Evolutionary conservation across 2,113 vertebrate genomes (phyloP), one percentile per base, ranked within the genome.

Genomic region (Brachyistius frenatus): DNA sequence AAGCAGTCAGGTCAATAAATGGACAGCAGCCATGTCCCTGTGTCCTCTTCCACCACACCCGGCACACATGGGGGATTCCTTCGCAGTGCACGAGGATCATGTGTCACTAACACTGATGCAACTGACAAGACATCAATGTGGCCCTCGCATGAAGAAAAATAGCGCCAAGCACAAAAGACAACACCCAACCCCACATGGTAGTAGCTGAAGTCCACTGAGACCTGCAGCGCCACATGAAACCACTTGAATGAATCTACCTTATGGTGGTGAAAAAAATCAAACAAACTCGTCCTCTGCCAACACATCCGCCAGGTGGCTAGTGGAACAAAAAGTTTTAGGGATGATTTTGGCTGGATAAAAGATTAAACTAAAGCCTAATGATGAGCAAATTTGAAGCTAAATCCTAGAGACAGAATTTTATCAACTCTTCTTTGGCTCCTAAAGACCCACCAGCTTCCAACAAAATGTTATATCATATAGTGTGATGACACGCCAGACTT

Each of bases 61-160:
- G 64, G 30, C 49, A 52, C 9, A 63, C 65, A 46, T 15, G 50
- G 56, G 66, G 73, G 54, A 50, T 54, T 15, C 66, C 57, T 73
- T n/a, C 72, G 65, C 41, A 53, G n/a, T 64, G 56, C 49, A 70
- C 62, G 56, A 71, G 49, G 74, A 69, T 76, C 71, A 58, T 69
- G 69, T 64, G 39, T 84, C 75, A 53, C 54, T 31, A 77, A 75
- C 63, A 50, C 73, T 82, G 66, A 83, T 56, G 67, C 78, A 89
- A 73, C 53, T 9, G 13, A 55, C 31, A 65, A 85, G 66, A 74
- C 80, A 74, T 85, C 61, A 58, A 14, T 44, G 32, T 54, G 35
- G 62, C 37, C 47, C 30, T 55, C 5, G 2, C 41, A 57, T 73
- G 72, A 76, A 66, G 50, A 76, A 79, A 83, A 82, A 78, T 47